These are phyloP conservation scores for Tinea pellionella DNA, from an alignment of 2,888 invertebrate species.

Conservation along the genomic window DNA sequence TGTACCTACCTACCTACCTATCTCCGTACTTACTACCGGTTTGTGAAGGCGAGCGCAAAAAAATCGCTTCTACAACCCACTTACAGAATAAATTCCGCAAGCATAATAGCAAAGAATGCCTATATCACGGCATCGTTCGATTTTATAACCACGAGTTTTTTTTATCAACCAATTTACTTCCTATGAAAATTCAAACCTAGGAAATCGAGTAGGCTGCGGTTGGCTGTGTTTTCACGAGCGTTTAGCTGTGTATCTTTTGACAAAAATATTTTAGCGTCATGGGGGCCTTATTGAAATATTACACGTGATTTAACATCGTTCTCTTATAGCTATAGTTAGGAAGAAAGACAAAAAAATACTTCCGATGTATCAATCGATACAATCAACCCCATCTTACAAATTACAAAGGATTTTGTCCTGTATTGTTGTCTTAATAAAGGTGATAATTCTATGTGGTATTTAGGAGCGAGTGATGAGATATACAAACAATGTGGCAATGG, in stretches of 20 bases:
- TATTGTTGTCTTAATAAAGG: background rate
- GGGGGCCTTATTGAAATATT: too few species aligned
- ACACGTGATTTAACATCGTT: too few species aligned
- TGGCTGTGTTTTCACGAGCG: too few species aligned
- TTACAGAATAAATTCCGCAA: background rate
- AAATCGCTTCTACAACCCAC: background rate
- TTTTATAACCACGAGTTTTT: constrained; percentile 1
- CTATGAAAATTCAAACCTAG: too few species aligned
- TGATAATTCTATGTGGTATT: background rate
- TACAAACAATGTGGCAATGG: background rate
- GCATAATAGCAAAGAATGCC: constrained; percentile 4
- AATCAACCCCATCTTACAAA: background rate
- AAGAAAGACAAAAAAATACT: background rate
- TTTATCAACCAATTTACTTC: background rate
- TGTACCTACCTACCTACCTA: background rate
- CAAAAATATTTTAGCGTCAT: too few species aligned
- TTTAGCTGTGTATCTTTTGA: too few species aligned
- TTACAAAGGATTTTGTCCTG: background rate
- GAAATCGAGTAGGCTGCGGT: too few species aligned
- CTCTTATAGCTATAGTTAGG: too few species aligned
- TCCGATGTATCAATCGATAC: background rate
- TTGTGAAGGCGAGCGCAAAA: background rate
- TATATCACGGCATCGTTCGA: constrained; percentile 4
- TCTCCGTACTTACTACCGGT: background rate
- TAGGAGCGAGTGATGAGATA: background rate